phyloP scores from a whole-genome alignment of 2,113 vertebrate genomes.

The Alexandromys fortis region DNA sequence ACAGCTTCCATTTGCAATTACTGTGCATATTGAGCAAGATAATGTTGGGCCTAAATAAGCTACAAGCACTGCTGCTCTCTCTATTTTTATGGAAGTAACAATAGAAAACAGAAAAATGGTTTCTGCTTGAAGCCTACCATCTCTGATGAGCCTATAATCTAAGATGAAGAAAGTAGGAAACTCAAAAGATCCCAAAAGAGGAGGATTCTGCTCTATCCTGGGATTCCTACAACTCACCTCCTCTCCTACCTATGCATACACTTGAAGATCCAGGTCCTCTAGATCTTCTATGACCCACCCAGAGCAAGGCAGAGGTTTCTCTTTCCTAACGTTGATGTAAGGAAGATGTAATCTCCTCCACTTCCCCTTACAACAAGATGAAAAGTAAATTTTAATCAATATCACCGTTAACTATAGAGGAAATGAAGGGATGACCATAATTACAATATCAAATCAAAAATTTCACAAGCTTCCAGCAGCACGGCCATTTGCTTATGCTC shows the following conservation, averaged over 20 bases:
- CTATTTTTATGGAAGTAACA: neutral
- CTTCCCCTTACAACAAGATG: neutral
- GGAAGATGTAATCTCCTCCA: neutral
- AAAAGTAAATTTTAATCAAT: neutral
- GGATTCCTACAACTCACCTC: neutral
- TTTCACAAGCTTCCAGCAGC: neutral
- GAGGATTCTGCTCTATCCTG: neutral
- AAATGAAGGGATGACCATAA: neutral
- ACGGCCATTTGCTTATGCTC: neutral
- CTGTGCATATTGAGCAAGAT: neutral
- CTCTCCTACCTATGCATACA: neutral
- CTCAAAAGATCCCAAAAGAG: neutral
- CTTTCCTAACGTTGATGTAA: neutral
- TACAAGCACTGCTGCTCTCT: neutral
- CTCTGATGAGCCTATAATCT: slow-evolving; percentile 28
- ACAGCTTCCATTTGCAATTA: neutral
- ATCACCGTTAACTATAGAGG: neutral
- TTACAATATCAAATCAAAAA: neutral
- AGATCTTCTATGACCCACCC: neutral
- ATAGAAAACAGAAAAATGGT: neutral
- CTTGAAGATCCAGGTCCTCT: neutral
- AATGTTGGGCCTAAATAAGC: neutral
- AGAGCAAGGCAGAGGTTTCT: neutral
- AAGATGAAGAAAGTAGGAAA: neutral
- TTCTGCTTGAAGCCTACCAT: neutral